phyloP scores from a whole-genome alignment of 2,113 vertebrate species.

The Plestiodon gilberti region DNA sequence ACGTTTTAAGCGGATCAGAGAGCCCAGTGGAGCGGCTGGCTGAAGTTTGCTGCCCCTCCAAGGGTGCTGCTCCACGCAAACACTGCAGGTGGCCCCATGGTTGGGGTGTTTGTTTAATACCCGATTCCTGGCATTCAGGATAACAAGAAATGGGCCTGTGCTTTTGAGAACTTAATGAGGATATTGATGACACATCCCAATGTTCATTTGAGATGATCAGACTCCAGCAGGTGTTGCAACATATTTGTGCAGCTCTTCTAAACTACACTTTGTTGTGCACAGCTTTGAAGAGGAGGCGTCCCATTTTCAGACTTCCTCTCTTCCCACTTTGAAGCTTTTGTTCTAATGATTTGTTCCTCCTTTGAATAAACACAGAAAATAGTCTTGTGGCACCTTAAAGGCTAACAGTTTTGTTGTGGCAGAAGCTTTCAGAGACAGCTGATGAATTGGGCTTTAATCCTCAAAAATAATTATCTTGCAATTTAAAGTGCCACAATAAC shows the following conservation, averaged over 20 bases:
- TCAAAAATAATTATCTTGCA: background rate
- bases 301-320: conserved; percentile 1
- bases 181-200: background rate
- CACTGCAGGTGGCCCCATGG: too few relatives aligned
- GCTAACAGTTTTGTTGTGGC: background rate
- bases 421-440: background rate
- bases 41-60: too few relatives aligned
- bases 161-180: background rate
- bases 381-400: background rate
- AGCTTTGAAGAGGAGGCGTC: background rate
- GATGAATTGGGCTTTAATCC: background rate
- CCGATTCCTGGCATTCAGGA: background rate
- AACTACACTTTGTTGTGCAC: background rate
- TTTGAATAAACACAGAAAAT: background rate
- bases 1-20: too few relatives aligned
- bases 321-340: background rate
- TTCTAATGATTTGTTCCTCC: background rate
- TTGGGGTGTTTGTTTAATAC: too few relatives aligned
- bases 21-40: too few relatives aligned
- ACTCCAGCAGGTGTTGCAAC: background rate
- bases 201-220: background rate
- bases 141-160: background rate
- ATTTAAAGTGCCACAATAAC: too few relatives aligned
- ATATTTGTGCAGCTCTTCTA: background rate
- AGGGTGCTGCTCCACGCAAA: too few relatives aligned